Evolutionary conservation across 2,797 vertebrate genomes (phyloP), one percentile per base, ranked within the genome.

Genomic region (Thunnus albacares): DNA sequence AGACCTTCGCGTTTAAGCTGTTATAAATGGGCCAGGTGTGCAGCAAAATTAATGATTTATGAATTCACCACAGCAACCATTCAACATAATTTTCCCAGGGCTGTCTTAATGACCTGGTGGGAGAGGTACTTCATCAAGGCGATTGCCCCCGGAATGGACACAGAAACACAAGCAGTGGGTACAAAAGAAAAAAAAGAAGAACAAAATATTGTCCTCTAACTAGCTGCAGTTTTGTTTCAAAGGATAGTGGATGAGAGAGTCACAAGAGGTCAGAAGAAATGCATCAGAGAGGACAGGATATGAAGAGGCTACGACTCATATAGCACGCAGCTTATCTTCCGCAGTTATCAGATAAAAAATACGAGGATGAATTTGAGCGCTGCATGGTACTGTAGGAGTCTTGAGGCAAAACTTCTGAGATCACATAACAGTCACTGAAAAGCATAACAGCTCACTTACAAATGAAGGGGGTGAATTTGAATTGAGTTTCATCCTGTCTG

Each of bases 51-150:
- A 94, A 93, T 94, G 95, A 96, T 96, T 95, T 93, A 96, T 95
- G 93, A 93, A 93, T 94, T 94, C 90, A 87, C 86, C 83, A 52
- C 73, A 80, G 86, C 92, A 79, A 89, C 93, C 93, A 94, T 96
- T 95, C 94, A 95, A 93, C 92, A 93, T 95, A 66, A 94, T 95
- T 95, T 95, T 94, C 93, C 92, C 90, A 92, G 90, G 91, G 93
- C 94, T 91, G 90, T 94, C 93, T 93, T 95, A 95, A 96, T 95
- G 94, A 95, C 92, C 94, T 93, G 93, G 86, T 85, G 88, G 90
- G 91, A 90, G 88, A 90, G 91, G 88, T 82, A 94, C 93, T 95
- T 95, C 88, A 96, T 94, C 92, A 92, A 86, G 71, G 76, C 74
- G 64, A 92, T 77, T 85, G 92, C 86, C 90, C 87, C 77, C 72